A percentile compares a stretch with the other conserved stretches of the same genome.
Conservation (phyloP, 2,797 vertebrate genomes). For the Pyrrhura leucotis region DNA sequence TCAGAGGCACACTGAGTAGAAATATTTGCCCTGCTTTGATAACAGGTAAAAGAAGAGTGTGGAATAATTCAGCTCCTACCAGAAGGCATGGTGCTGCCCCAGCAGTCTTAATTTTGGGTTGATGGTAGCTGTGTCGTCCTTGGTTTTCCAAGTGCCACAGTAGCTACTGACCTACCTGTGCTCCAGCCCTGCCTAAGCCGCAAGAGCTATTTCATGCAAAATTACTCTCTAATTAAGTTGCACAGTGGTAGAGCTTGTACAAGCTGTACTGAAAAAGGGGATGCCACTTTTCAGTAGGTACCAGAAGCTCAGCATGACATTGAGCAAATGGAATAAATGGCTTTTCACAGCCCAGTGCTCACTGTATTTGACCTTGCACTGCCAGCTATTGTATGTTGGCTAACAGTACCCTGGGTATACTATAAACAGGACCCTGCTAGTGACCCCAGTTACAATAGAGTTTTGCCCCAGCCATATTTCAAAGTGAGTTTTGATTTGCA, state of each 20-base stretch:
- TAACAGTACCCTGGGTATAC: not conserved
- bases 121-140: not conserved
- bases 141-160: not conserved
- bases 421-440: not conserved
- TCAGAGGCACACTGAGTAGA: not conserved
- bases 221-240: constrained; percentile 59
- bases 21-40: not conserved
- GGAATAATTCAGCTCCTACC: not conserved
- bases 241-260: constrained; percentile 45
- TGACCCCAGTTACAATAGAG: not conserved
- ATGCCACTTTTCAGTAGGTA: constrained; percentile 32
- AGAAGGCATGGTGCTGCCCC: not conserved
- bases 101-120: not conserved
- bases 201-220: constrained; percentile 47
- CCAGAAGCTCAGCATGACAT: not conserved
- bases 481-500: not conserved
- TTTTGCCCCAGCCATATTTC: not conserved
- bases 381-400: not conserved
- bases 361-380: constrained; percentile 27
- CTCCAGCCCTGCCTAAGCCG: not conserved
- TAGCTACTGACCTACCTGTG: constrained; percentile 25
- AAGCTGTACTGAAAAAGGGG: constrained; percentile 24
- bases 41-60: not conserved
- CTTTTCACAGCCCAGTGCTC: constrained; percentile 17
- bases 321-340: constrained; percentile 46